These are phyloP conservation scores for Labrus mixtus DNA, from an alignment of 2,113 vertebrate species.

Conservation along the genomic window DNA sequence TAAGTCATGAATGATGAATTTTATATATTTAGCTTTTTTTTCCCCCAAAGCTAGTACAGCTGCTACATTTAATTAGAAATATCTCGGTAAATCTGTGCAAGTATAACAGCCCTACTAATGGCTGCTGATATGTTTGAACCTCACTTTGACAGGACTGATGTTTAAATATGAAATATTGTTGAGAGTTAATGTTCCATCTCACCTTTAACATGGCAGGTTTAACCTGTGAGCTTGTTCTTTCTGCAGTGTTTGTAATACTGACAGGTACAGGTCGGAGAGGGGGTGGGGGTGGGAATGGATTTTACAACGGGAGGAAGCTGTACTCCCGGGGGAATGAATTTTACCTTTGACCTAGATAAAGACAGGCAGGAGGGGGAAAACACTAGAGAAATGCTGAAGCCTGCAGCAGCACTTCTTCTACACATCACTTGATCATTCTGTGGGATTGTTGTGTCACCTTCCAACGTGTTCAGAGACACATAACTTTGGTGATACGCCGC, in stretches of 20 bases:
- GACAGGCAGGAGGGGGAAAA: slow-evolving; percentile 39
- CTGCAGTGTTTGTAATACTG: neutral
- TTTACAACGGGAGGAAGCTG: slow-evolving; percentile 26
- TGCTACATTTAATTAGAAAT: no score
- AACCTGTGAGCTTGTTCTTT: slow-evolving; percentile 18
- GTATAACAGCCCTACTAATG: no score
- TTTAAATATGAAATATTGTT: neutral
- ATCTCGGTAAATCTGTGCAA: no score
- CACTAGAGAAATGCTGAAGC: neutral
- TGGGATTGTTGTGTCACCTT: neutral
- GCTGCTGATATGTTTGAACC: neutral
- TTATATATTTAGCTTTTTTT: no score
- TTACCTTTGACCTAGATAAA: slow-evolving; percentile 67
- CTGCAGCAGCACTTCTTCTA: slow-evolving; percentile 9
- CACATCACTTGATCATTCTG: neutral
- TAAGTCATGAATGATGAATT: no score
- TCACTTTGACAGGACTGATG: no score
- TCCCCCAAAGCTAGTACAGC: no score
- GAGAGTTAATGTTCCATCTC: neutral
- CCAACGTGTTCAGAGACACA: neutral
- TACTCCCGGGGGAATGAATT: slow-evolving; percentile 23
- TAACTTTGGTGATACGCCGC: neutral
- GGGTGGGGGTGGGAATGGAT: slow-evolving; percentile 20
- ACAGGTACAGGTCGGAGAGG: neutral
- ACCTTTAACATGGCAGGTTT: neutral